Evolutionary conservation across 2,797 vertebrate genomes (phyloP).

Genomic region (Passerculus sandwichensis): DNA sequence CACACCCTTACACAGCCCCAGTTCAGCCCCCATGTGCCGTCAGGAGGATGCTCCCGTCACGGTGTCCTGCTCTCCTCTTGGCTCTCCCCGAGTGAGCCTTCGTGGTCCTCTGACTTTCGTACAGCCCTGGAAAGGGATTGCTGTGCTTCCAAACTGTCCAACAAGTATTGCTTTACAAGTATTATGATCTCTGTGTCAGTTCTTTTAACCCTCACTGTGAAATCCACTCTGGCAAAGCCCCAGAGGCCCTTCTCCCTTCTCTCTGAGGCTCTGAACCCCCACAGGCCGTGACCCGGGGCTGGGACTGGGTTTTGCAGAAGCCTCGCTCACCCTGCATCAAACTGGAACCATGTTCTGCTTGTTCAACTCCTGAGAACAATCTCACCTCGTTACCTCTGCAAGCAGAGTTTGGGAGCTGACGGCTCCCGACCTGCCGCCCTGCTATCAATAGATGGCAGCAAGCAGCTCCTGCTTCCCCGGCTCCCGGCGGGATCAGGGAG

Average conservation of each 20-base stretch:
- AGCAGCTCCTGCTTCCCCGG: not conserved
- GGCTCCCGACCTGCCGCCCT: not conserved
- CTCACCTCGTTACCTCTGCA: fast-evolving
- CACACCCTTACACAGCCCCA: fast-evolving
- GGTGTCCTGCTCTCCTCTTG: no score
- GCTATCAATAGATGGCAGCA: slow-evolving; percentile 67
- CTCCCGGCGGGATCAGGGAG: not conserved
- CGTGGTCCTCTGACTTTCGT: not conserved
- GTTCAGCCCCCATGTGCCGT: fast-evolving
- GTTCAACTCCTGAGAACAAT: fast-evolving
- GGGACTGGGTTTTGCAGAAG: not conserved
- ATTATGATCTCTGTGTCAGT: not conserved
- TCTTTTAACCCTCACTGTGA: not conserved
- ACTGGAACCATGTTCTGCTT: not conserved
- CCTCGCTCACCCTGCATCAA: fast-evolving
- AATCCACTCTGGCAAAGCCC: not conserved
- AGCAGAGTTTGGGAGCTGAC: no score
- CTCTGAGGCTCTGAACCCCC: not conserved
- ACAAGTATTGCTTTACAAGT: not conserved
- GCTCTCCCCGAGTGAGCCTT: not conserved
- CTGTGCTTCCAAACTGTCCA: not conserved
- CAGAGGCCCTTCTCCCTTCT: not conserved
- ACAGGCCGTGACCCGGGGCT: fast-evolving
- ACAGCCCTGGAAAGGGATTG: not conserved
- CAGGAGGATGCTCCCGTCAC: no score